phyloP scores from a whole-genome alignment of 2,888 invertebrate species.

The Cephus rjabovi region DNA sequence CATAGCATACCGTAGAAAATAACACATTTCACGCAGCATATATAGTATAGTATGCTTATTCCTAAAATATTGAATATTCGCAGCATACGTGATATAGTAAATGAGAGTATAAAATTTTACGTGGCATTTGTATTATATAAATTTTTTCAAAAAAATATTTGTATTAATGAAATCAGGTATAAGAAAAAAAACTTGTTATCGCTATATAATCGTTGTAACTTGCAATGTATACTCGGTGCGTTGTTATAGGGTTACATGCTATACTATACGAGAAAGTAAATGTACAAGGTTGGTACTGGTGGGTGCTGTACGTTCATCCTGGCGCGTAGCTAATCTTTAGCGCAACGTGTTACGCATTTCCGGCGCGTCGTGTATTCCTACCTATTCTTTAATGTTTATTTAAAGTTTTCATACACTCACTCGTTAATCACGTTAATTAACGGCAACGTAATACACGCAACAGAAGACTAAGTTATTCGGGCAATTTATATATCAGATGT shows the following conservation, averaged over 20 bases:
- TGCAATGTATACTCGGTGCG: background rate
- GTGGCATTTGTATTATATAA: background rate
- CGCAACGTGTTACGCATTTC: constrained; percentile 17
- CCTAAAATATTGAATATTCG: background rate
- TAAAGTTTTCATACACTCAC: background rate
- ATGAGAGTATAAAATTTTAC: background rate
- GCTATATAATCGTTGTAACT: background rate
- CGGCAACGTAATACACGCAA: background rate
- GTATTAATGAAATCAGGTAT: background rate
- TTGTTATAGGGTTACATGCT: background rate
- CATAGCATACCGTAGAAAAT: background rate
- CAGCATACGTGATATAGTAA: background rate
- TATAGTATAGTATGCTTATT: background rate
- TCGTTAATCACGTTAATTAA: background rate
- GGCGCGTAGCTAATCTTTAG: constrained; percentile 21
- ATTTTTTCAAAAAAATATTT: background rate
- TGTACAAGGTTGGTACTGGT: background rate
- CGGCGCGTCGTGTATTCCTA: background rate
- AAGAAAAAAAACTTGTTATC: background rate
- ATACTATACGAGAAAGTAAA: background rate
- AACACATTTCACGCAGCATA: background rate
- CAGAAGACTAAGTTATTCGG: background rate
- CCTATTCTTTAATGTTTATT: background rate
- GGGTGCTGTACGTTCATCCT: background rate
- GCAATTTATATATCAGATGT: background rate